Percentiles rank a stretch among this genome's conserved stretches.
Evolutionary conservation across 2,113 vertebrate species (phyloP).

Genomic region (Egretta garzetta): DNA sequence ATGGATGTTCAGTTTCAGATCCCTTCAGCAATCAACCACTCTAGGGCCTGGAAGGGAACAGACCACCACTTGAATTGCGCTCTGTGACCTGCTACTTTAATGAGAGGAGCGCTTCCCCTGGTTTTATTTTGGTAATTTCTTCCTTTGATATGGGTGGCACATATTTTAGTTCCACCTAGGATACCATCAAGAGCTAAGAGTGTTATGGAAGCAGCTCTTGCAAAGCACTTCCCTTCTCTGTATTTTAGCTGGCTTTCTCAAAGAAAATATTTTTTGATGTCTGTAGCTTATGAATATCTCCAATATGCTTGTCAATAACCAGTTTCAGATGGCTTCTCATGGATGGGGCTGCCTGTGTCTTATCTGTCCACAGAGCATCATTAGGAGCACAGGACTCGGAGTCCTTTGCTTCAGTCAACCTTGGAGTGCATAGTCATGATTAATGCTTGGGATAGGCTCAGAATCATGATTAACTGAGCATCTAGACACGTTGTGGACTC

Average conservation of each 20-base stretch:
- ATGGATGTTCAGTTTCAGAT: background rate
- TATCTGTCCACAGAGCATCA: background rate
- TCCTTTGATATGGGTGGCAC: background rate
- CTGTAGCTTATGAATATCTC: background rate
- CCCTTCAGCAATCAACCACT: background rate
- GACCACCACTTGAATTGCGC: background rate
- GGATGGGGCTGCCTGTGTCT: background rate
- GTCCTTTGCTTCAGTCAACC: background rate
- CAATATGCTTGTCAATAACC: background rate
- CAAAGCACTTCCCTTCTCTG: background rate
- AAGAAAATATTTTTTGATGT: background rate
- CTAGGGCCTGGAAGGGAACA: background rate
- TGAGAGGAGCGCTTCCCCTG: background rate
- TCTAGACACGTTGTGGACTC: background rate
- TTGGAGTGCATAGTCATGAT: background rate
- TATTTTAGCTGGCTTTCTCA: background rate
- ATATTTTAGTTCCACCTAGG: background rate
- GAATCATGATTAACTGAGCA: background rate
- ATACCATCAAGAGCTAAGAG: background rate
- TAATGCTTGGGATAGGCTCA: background rate
- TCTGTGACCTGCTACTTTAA: background rate
- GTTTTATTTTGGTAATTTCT: background rate
- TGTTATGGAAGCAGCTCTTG: background rate
- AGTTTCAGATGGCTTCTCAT: background rate
- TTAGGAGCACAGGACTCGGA: background rate